Base-by-base conservation (phyloP, 2,113 vertebrate species). In the Epinephelus cyanopodus region DNA sequence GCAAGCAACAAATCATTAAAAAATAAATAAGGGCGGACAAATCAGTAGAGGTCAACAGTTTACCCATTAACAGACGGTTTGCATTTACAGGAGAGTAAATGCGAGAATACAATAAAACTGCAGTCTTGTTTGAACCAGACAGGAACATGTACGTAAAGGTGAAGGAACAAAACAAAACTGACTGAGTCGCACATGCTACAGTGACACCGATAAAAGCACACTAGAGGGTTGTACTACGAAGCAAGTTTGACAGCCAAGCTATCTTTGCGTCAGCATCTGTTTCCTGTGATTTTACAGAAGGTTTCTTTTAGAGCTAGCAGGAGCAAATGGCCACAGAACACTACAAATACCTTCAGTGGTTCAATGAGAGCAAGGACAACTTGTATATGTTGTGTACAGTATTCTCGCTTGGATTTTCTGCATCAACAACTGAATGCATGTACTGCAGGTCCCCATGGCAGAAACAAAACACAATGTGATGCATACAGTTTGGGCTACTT, bases 171-270 rank as follows among this genome's bases (percentile, higher is more conserved):
- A 79, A 58, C 25, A 8, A 48, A 58, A 56, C 9, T 6, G 83
- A 83, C 48, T 65, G 72, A 86, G 74, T 79, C 68, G 75, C 75
- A 82, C 87, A 89, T 89, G 90, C 92, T 92, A 92, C 86, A 86
- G 80, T 86, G 81, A 88, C 88, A 73, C 71, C 78, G 7, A 77
- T 21, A 39, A 45, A 87, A 87, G 84, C 82, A 64, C 82, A 29
- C 63, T 53, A 10, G 69, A 25, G 23, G 21, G 69, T 21, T 17
- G 52, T 42, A 23, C 72, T 53, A 14, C 15, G 33, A 63, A 63
- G 60, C 5, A 18, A 23, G 19, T 61, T 52, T 2, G 1, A 37
- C 3, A 57, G 18, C 57, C 23, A 5, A 23, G 70, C 56, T 57
- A 7, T 58, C 37, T 57, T 42, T 42, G 21, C 56, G 4, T 9